Percentiles rank a stretch among this genome's conserved stretches.
Evolutionary conservation across 2,797 vertebrate genomes (phyloP).

Genomic region (Macropus fuliginosus): DNA sequence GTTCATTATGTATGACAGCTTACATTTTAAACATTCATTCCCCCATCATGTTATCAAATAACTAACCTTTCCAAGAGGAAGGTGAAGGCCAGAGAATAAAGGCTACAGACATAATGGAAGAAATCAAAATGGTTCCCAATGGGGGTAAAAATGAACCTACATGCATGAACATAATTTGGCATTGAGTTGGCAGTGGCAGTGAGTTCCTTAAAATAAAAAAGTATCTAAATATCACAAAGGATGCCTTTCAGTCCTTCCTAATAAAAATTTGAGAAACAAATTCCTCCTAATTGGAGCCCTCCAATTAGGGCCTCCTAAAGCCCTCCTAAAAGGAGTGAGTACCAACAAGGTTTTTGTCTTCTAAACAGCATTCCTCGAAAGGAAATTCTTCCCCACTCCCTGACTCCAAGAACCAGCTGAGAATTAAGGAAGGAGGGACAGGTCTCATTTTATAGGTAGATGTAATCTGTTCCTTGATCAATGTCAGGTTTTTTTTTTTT

Average conservation of each 20-base stretch:
- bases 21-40: neutral
- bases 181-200: neutral
- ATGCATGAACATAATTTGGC: accelerated
- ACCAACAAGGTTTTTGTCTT: neutral
- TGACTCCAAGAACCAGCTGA: neutral
- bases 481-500: neutral
- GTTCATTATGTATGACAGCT: neutral
- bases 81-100: neutral
- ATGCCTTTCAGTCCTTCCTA: neutral
- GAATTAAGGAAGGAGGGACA: neutral
- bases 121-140: neutral
- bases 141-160: neutral
- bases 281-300: no score
- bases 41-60: neutral
- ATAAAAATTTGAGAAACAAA: neutral
- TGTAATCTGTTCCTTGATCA: neutral
- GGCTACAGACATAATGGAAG: neutral
- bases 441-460: neutral
- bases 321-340: neutral
- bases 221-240: neutral
- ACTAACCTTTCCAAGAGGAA: neutral
- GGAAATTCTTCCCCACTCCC: neutral
- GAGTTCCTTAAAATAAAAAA: neutral
- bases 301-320: neutral
- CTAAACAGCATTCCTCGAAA: neutral